Conservation (phyloP, 2,888 invertebrate species). For the Clistopyga incitator region DNA sequence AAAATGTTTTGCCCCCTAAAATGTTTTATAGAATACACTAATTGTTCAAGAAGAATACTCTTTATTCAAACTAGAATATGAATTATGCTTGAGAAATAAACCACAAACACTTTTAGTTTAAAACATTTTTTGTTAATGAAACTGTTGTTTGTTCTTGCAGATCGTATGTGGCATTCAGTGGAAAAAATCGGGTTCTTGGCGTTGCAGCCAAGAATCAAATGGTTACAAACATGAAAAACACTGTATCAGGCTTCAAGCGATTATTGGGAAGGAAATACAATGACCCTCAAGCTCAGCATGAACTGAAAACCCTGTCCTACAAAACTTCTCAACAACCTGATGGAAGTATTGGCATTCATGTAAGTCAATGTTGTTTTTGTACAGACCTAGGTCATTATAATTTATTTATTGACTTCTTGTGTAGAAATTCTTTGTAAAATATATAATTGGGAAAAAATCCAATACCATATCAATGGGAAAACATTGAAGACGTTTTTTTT, state of each 20-base stretch:
- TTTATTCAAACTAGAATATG: too few species aligned
- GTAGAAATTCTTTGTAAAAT: not conserved
- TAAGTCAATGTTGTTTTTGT: slow-evolving; percentile 82
- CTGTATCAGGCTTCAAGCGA: slow-evolving; percentile 96
- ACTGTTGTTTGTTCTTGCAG: slow-evolving; percentile 85
- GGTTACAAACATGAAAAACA: slow-evolving; percentile 98
- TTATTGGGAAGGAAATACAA: slow-evolving; percentile 95
- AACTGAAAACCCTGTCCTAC: slow-evolving; percentile 92
- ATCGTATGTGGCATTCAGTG: slow-evolving; percentile 97
- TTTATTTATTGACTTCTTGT: not conserved
- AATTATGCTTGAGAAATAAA: too few species aligned
- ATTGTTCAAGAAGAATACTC: too few species aligned
- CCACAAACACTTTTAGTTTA: not conserved
- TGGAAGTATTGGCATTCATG: slow-evolving; percentile 94
- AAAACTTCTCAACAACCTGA: slow-evolving; percentile 90
- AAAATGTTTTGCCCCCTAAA: too few species aligned
- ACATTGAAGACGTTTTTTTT: too few species aligned
- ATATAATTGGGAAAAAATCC: not conserved
- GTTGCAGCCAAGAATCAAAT: slow-evolving; percentile 98
- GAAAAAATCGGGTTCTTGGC: slow-evolving; percentile 96
- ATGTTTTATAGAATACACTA: too few species aligned
- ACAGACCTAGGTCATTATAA: not conserved
- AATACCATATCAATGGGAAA: too few species aligned
- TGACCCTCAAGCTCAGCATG: slow-evolving; percentile 95
- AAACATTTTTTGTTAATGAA: not conserved